These are phyloP conservation scores for Labeo rohita DNA, from an alignment of 2,113 vertebrate species.

Conservation along the genomic window DNA sequence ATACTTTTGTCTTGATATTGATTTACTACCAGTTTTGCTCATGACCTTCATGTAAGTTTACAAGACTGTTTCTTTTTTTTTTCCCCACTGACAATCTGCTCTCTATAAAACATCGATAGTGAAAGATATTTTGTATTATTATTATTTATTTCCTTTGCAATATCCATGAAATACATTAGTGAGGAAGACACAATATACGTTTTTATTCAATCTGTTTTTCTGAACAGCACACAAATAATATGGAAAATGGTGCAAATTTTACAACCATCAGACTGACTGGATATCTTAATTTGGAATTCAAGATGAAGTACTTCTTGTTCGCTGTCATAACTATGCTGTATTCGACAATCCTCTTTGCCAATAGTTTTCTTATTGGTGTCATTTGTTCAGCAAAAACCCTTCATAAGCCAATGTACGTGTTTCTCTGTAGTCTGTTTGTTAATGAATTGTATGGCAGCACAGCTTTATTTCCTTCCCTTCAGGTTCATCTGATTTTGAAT, in stretches of 20 bases:
- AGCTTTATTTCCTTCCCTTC: constrained; percentile 53
- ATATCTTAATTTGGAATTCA: constrained; percentile 50
- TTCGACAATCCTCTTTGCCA: constrained; percentile 46
- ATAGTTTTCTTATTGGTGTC: constrained; percentile 54
- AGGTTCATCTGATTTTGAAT: constrained; percentile 52
- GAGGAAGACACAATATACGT: background rate
- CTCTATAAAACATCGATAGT: background rate
- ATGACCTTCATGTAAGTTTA: background rate
- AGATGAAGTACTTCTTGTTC: constrained; percentile 56
- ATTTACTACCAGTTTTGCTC: background rate
- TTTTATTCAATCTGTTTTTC: background rate
- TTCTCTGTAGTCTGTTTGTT: constrained; percentile 54
- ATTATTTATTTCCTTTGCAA: background rate
- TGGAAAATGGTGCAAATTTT: constrained; percentile 30
- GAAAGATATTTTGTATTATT: background rate
- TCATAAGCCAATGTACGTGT: constrained; percentile 66
- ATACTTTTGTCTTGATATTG: background rate
- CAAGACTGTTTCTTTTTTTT: background rate
- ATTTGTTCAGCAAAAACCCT: constrained; percentile 64
- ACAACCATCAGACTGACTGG: constrained; percentile 57
- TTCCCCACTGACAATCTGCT: background rate
- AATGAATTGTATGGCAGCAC: constrained; percentile 66
- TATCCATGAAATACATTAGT: background rate
- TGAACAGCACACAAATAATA: background rate
- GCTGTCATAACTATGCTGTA: constrained; percentile 50